Percentiles rank a stretch among this genome's conserved stretches.
Conservation (phyloP, 2,888 invertebrate species). For the Agonopterix alstromeriana region DNA sequence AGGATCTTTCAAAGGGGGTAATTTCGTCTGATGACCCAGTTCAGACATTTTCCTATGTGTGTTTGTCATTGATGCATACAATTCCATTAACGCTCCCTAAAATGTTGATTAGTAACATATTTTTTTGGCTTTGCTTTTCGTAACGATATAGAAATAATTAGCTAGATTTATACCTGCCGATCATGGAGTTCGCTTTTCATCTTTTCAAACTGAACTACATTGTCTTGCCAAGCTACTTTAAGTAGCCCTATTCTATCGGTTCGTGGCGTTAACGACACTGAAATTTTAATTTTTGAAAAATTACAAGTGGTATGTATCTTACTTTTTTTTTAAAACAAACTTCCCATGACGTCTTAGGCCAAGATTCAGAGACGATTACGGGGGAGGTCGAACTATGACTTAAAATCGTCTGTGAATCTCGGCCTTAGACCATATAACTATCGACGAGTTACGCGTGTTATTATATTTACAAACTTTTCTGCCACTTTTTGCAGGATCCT, state of each 20-base stretch:
- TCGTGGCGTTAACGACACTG: conserved; percentile 33
- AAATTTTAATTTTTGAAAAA: conserved; percentile 11
- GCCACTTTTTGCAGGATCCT: too few species aligned
- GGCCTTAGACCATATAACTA: too few species aligned
- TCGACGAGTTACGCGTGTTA: too few species aligned
- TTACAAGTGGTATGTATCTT: too few species aligned
- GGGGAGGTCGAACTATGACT: too few species aligned
- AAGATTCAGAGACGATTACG: too few species aligned
- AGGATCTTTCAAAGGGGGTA: conserved; percentile 48
- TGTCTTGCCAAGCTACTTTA: conserved; percentile 45
- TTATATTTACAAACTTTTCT: too few species aligned
- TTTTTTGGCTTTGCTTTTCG: too few species aligned
- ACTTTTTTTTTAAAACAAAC: too few species aligned
- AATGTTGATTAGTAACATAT: not conserved
- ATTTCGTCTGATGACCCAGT: conserved; percentile 33
- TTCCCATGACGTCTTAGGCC: too few species aligned
- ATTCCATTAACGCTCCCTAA: conserved; percentile 44
- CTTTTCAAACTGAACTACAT: conserved; percentile 40
- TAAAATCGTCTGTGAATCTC: too few species aligned
- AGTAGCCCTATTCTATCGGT: conserved; percentile 24
- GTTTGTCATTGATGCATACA: conserved; percentile 40
- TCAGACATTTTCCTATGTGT: conserved; percentile 38
- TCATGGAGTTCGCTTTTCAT: conserved; percentile 49
- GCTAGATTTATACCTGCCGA: conserved; percentile 36
- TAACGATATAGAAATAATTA: too few species aligned